phyloP scores from a whole-genome alignment of 2,888 invertebrate genomes.

The Apantesis nais region DNA sequence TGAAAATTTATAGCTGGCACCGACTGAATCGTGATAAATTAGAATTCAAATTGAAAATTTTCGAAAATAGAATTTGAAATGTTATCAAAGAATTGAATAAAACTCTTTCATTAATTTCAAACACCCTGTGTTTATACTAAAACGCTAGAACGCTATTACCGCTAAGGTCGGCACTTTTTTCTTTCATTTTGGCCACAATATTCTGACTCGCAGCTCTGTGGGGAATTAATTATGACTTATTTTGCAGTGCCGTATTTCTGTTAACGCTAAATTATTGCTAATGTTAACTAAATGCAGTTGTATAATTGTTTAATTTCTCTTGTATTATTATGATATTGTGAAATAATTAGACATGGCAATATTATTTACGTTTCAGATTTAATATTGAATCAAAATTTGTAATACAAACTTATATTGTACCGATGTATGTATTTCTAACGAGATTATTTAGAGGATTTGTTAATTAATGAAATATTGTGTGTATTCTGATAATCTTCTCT shows the following conservation, averaged over 20 bases:
- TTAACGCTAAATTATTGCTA: conserved; percentile 35
- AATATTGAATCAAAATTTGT: not conserved
- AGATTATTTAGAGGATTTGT: no score
- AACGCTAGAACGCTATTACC: conserved; percentile 40
- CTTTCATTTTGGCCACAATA: conserved; percentile 45
- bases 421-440: not conserved
- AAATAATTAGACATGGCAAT: not conserved
- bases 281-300: conserved; percentile 28
- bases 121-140: conserved; percentile 16
- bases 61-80: not conserved
- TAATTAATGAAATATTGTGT: no score
- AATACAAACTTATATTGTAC: not conserved
- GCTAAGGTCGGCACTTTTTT: conserved; percentile 37
- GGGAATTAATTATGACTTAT: conserved; percentile 53
- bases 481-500: no score
- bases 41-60: not conserved
- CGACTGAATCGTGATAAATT: not conserved
- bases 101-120: conserved; percentile 7
- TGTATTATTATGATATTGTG: not conserved
- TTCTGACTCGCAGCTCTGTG: conserved; percentile 36
- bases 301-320: conserved; percentile 27
- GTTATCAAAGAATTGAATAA: conserved; percentile 6
- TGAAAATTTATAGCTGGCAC: not conserved
- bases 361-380: not conserved
- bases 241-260: conserved; percentile 43